These are phyloP conservation scores for Sebastes hubbsi DNA, from an alignment of 2,797 vertebrate species.

Conservation along the genomic window DNA sequence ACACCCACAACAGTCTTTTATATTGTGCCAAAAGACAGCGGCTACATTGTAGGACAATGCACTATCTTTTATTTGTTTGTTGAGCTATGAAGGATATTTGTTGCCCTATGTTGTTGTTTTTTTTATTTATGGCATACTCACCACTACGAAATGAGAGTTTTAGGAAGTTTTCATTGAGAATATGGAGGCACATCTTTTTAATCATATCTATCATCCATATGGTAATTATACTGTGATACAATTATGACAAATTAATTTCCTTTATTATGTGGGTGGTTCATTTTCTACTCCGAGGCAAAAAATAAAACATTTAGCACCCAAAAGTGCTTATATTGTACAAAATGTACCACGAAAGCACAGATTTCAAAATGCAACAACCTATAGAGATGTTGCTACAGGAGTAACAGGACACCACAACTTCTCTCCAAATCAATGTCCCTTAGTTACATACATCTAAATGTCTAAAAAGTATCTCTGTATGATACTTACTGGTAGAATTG, in stretches of 20 bases:
- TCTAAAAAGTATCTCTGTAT: background rate
- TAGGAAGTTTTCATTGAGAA: background rate
- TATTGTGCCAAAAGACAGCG: background rate
- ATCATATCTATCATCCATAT: background rate
- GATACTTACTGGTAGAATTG: background rate
- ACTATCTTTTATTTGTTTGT: background rate
- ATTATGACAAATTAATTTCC: background rate
- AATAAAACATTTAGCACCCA: background rate
- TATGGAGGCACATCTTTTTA: background rate
- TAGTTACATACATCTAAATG: background rate
- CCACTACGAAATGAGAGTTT: background rate
- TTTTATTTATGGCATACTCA: background rate
- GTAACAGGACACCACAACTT: background rate
- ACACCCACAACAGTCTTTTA: background rate
- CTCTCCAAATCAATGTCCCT: background rate
- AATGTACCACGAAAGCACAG: background rate
- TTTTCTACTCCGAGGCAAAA: background rate
- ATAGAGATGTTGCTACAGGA: background rate
- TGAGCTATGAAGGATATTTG: background rate
- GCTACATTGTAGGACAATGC: background rate
- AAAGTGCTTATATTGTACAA: background rate
- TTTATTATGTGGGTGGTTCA: background rate
- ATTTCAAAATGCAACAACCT: background rate
- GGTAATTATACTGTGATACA: background rate
- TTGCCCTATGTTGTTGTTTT: background rate